These are phyloP conservation scores for Acrocephalus kingi DNA, from an alignment of 2,113 vertebrate species.

Conservation along the genomic window DNA sequence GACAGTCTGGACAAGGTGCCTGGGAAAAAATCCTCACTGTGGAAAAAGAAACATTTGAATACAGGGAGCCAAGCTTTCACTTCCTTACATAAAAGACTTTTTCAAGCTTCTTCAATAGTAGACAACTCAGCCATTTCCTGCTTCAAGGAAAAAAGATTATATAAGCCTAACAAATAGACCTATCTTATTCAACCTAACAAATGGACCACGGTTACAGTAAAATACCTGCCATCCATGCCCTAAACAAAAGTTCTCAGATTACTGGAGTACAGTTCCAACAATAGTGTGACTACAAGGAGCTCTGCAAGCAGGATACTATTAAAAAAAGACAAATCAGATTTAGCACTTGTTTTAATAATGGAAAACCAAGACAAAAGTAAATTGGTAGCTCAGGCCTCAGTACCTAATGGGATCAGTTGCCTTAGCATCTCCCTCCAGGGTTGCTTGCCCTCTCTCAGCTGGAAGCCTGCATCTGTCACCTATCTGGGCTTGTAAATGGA, in stretches of 20 bases:
- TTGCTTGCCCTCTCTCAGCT: neutral
- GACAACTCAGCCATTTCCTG: neutral
- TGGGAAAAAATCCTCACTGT: neutral
- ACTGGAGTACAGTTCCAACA: neutral
- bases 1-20: neutral
- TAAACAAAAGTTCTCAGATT: neutral
- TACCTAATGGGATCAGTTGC: neutral
- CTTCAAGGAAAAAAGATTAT: neutral
- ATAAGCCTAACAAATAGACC: neutral
- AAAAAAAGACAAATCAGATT: neutral
- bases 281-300: neutral
- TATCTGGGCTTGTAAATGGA: neutral
- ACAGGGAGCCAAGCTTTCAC: neutral
- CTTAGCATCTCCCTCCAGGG: rapidly evolving
- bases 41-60: neutral
- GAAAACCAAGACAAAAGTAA: neutral
- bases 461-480: neutral
- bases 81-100: neutral
- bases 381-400: neutral
- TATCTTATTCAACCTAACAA: neutral
- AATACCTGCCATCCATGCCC: neutral
- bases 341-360: neutral
- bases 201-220: neutral
- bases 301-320: neutral
- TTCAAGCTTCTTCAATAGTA: neutral